Evolutionary conservation across 2,113 vertebrate genomes (phyloP).

Genomic region (Melozone crissalis): DNA sequence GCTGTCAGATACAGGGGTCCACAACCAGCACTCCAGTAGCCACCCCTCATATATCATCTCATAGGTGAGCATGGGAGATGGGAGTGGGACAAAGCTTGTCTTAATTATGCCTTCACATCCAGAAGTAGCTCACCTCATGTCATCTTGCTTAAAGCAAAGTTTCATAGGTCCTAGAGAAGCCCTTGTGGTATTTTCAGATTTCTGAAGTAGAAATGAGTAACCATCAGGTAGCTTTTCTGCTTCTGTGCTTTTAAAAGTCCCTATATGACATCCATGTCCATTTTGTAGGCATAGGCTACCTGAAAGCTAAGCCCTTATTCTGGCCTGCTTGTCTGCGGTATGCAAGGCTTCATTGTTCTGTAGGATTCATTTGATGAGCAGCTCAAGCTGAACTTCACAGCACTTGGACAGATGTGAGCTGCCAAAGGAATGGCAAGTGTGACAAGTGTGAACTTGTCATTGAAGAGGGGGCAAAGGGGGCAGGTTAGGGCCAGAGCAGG

Average conservation of each 20-base stretch:
- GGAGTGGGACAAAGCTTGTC: not conserved
- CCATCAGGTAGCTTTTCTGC: not conserved
- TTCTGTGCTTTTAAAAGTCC: not conserved
- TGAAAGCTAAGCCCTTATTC: not conserved
- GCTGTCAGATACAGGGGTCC: not conserved
- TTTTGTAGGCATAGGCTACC: not conserved
- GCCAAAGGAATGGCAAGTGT: not conserved
- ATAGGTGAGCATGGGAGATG: not conserved
- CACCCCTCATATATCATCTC: not conserved
- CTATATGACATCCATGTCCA: not conserved
- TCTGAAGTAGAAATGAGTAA: not conserved
- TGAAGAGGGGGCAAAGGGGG: not conserved
- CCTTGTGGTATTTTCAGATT: not conserved
- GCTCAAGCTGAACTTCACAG: not conserved
- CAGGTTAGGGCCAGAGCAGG: not conserved
- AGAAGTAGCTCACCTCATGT: not conserved
- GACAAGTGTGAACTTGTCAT: too few relatives aligned
- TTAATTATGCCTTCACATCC: not conserved
- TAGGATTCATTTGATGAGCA: not conserved
- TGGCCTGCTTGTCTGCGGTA: not conserved
- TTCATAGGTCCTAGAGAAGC: not conserved
- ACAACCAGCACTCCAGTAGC: not conserved
- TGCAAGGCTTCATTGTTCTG: not conserved
- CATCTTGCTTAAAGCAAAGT: not conserved
- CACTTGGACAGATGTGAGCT: not conserved